Base-by-base conservation (phyloP, 2,113 vertebrate genomes). In the Macquaria australasica region DNA sequence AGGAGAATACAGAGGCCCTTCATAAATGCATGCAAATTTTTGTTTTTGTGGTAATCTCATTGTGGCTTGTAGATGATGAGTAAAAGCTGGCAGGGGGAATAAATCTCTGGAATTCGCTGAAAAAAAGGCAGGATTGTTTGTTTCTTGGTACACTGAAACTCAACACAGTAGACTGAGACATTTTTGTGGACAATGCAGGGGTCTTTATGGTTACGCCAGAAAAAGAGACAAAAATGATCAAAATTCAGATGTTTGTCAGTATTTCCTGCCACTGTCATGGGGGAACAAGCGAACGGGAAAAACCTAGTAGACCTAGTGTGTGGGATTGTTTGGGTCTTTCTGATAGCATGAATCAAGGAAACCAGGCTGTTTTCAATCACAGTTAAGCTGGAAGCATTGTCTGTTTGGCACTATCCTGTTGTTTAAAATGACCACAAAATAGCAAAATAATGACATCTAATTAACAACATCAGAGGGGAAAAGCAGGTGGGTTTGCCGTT, bases 371-470 rank as follows among this genome's bases (percentile, higher is more conserved):
- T 94, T 93, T 87, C 88, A 88, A 91, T 91, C 84, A 83, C n/a
- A 62, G 66, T 89, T 73, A 88, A 84, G 91, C 84, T 89, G 73
- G 58, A 79, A 89, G 88, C 70, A 37, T 71, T 68, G 78, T 91
- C 87, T 91, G 67, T 86, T 73, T 88, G 86, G 88, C 87, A 82
- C 88, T 76, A 59, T 84, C 71, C 78, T 31, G 68, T 87, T 91
- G 85, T 90, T 90, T 92, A 88, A 90, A 93, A 91, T 90, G 79
- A 86, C 88, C 21, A 43, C 85, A 86, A 93, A 91, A 93, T 88
- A 89, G 82, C 87, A 89, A 86, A 85, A 90, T 84, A 85, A 91
- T 93, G 88, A 88, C 80, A 82, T 80, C 82, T 91, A 92, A 93
- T 94, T 89, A 90, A 88, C 85, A 90, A 92, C 92, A 90, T 87